Conservation (phyloP, 2,113 vertebrate genomes). For the Eurypyga helias region DNA sequence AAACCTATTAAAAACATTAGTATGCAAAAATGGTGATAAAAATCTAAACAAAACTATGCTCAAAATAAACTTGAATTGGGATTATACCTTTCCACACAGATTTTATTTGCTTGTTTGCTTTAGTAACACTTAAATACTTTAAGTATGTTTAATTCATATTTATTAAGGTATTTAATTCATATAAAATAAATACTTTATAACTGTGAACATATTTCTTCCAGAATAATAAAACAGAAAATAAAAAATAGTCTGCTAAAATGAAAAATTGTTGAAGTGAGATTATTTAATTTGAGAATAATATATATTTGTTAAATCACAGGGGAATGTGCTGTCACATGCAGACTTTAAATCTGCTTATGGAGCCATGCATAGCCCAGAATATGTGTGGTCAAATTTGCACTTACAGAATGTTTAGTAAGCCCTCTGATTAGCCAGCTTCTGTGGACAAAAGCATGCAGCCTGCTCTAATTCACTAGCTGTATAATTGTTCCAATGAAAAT, state of each 20-base stretch:
- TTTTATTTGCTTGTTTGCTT: not conserved
- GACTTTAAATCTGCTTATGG: not conserved
- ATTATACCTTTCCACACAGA: not conserved
- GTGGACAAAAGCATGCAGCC: not conserved
- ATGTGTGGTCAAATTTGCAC: not conserved
- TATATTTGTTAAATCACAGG: not conserved
- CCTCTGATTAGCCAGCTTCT: not conserved
- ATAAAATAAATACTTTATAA: not conserved
- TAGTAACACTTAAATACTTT: not conserved
- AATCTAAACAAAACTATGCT: constrained; percentile 4
- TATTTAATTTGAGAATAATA: not conserved
- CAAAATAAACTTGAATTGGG: not conserved
- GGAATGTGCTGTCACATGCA: not conserved
- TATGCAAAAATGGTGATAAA: constrained; percentile 10
- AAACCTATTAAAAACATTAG: not conserved
- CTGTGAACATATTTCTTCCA: not conserved
- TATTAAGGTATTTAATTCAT: constrained; percentile 7
- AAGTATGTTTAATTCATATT: not conserved
- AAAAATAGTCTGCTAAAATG: not conserved
- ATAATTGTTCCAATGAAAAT: not conserved
- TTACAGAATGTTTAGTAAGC: not conserved
- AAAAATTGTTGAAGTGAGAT: not conserved
- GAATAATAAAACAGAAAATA: not conserved
- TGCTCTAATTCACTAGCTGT: not conserved
- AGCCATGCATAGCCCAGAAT: not conserved